A percentile compares a stretch with the other conserved stretches of the same genome.
Conservation (phyloP, 2,797 vertebrate species). For the Myioborus melanocephalus region DNA sequence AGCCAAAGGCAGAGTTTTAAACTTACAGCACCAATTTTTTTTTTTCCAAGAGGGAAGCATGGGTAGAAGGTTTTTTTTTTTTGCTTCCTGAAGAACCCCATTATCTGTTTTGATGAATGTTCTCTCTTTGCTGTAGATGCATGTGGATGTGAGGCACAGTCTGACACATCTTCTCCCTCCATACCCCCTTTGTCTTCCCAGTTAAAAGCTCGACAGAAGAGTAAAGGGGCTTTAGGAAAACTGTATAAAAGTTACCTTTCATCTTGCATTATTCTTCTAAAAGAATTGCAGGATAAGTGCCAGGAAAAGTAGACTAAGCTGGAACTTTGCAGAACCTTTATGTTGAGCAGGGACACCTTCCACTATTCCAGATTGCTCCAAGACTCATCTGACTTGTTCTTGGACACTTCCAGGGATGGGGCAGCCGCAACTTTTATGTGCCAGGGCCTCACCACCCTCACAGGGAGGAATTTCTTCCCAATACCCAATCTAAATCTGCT, state of each 20-base stretch:
- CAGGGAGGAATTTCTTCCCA: neutral
- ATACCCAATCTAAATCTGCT: neutral
- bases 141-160: neutral
- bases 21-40: neutral
- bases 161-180: neutral
- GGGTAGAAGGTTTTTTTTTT: neutral
- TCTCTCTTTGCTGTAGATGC: neutral
- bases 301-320: neutral
- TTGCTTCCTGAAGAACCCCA: neutral
- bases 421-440: neutral
- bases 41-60: neutral
- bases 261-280: neutral
- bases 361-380: neutral
- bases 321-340: neutral
- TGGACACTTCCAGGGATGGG: neutral
- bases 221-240: neutral
- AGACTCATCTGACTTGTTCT: neutral
- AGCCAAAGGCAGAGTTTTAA: slow-evolving; percentile 17
- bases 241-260: neutral
- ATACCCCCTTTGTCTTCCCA: neutral
- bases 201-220: neutral
- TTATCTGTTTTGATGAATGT: neutral
- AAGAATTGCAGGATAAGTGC: neutral
- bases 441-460: neutral
- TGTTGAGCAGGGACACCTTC: neutral